Evolutionary conservation across 1,140 invertebrate genomes (phyloP).

Genomic region (Archivesica marissinica): DNA sequence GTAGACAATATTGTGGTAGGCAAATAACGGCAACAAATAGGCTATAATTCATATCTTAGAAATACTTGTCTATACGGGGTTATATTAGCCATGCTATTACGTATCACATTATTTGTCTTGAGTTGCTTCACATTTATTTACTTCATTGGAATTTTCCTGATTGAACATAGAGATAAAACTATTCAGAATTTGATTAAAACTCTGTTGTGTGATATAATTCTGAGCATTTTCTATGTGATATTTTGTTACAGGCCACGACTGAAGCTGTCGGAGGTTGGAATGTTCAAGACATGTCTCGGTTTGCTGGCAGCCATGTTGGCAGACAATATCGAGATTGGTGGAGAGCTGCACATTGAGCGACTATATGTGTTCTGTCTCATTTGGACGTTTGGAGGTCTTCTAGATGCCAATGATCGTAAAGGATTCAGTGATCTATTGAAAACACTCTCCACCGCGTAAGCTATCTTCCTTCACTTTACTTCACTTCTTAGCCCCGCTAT

Average conservation of each 20-base stretch:
- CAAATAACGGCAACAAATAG: too few relatives aligned
- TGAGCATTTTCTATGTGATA: not conserved
- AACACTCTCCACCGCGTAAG: conserved; percentile 82
- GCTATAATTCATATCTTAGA: too few relatives aligned
- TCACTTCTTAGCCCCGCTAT: not conserved
- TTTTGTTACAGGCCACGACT: conserved; percentile 75
- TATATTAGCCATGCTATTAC: too few relatives aligned
- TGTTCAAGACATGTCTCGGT: conserved; percentile 82
- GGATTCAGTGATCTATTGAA: conserved; percentile 82
- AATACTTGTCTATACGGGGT: too few relatives aligned
- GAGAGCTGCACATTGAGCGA: conserved; percentile 83
- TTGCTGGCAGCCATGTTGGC: conserved; percentile 83
- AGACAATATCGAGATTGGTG: conserved; percentile 83
- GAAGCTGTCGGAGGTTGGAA: conserved; percentile 79
- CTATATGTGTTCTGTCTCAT: conserved; percentile 84
- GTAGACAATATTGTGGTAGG: too few relatives aligned
- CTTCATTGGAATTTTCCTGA: too few relatives aligned
- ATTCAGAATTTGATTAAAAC: too few relatives aligned
- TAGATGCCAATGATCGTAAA: conserved; percentile 79
- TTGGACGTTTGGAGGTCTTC: conserved; percentile 83
- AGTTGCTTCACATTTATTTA: too few relatives aligned
- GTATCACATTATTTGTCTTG: too few relatives aligned
- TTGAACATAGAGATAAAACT: too few relatives aligned
- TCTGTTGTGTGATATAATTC: too few relatives aligned
- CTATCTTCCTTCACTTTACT: not conserved